phyloP scores from a whole-genome alignment of 2,113 vertebrate species.

The Sialia sialis region DNA sequence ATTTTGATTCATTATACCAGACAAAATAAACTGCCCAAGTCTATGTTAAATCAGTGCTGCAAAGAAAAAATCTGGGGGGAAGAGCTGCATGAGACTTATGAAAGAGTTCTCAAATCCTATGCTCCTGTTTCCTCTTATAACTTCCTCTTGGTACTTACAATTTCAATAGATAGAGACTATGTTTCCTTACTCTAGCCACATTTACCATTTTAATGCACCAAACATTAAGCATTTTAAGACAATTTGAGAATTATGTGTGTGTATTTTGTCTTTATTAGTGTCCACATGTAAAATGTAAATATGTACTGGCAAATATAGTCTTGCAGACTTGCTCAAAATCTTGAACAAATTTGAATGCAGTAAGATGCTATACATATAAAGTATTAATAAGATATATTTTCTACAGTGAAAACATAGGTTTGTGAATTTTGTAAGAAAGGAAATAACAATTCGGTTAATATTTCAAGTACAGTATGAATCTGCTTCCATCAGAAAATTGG shows the following conservation, averaged over 20 bases:
- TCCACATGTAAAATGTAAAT: not conserved
- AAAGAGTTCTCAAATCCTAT: not conserved
- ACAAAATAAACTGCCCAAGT: not conserved
- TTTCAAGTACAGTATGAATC: not conserved
- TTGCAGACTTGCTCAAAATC: not conserved
- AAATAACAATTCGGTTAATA: not conserved
- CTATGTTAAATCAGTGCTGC: not conserved
- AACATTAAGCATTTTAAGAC: not conserved
- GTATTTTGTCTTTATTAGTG: not conserved
- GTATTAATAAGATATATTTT: not conserved
- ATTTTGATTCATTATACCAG: not conserved
- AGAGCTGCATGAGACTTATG: not conserved
- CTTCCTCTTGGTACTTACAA: not conserved
- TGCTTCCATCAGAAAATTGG: not conserved
- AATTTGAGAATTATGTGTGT: not conserved
- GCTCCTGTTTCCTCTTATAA: not conserved
- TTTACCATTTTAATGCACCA: not conserved
- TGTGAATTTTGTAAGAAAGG: not conserved
- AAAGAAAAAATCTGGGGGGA: accelerated
- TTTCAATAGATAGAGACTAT: not conserved
- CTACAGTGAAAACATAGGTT: not conserved
- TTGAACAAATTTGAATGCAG: not conserved
- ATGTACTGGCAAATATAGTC: not conserved
- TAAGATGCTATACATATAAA: not conserved
- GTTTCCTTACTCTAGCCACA: not conserved